Evolutionary conservation across 2,888 invertebrate genomes (phyloP).

Genomic region (Xanthorhoe spadicearia): DNA sequence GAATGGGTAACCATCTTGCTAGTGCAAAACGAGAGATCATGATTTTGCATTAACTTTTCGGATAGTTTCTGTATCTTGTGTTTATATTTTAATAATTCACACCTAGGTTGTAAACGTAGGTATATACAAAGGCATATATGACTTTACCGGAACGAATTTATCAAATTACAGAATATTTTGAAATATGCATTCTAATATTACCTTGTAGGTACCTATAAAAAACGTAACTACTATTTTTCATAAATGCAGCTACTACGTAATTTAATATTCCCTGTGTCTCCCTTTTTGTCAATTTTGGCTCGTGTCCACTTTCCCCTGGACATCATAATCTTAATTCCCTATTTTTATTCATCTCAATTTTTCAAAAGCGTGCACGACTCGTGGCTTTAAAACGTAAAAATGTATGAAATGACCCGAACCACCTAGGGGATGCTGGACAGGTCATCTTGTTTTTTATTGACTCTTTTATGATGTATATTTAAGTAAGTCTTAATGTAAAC

Average conservation of each 20-base stretch:
- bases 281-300: constrained; percentile 42
- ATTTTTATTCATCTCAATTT: constrained; percentile 38
- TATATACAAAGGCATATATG: too few relatives aligned
- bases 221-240: neutral
- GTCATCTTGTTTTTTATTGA: constrained; percentile 49
- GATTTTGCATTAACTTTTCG: constrained; percentile 25
- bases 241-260: constrained; percentile 10
- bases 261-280: constrained; percentile 27
- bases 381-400: constrained; percentile 53
- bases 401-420: constrained; percentile 49
- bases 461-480: constrained; percentile 44
- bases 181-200: too few relatives aligned
- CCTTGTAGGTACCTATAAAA: too few relatives aligned
- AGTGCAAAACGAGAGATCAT: constrained; percentile 13
- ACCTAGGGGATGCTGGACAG: constrained; percentile 55
- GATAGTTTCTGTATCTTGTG: neutral
- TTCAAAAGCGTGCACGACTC: constrained; percentile 54
- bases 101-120: too few relatives aligned
- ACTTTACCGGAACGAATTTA: too few relatives aligned
- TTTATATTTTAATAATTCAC: too few relatives aligned
- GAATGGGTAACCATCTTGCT: constrained; percentile 33
- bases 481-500: constrained; percentile 6
- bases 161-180: too few relatives aligned
- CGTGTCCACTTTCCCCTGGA: constrained; percentile 43
- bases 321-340: constrained; percentile 40